Base-by-base conservation (phyloP, 2,113 vertebrate genomes). In the Typhlomys cinereus region DNA sequence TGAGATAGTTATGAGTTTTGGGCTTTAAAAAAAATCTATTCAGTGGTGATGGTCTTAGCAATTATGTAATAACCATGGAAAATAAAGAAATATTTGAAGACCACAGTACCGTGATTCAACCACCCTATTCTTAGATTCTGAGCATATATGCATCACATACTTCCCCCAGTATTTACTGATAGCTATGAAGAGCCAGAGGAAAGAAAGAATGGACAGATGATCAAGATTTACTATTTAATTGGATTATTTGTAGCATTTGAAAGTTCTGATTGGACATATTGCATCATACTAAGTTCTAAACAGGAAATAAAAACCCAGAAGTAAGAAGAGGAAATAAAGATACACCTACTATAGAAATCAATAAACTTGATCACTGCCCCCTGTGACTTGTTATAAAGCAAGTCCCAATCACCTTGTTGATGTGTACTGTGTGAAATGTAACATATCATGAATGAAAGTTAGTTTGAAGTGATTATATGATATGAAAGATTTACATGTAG, bases 401-500 rank as follows among this genome's bases (percentile, higher is more conserved):
- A 90, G 13, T 89, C 46, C 27, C 76, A 92, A 50, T 13, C 41
- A 92, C 34, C 57, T 78, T 76, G 76, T 62, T 93, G 67, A 44
- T 67, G 64, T 54, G 73, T n/a, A n/a, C n/a, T 64, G 2, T 66
- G 73, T 73, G 29, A 27, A n/a, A 84, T 85, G 82, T 89, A 83
- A 80, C 64, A 21, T 66, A 67, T 21, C 50, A 7, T 21, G 50
- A 88, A 23, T 36, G 52, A 81, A 94, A 85, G 59, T 31, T 46
- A 64, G 18, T 59, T 81, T 39, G 15, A 83, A 90, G 80, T 69
- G 67, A 75, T 85, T 94, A 91, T 90, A 34, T 95, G 74, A 91
- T 85, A 74, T 84, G 57, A 84, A 89, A 81, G 18, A 64, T 93
- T 44, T 66, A 34, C 92, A 39, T 82, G 79, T 78, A 31, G 0